Percentiles rank a stretch among this genome's conserved stretches.
phyloP scores from a whole-genome alignment of 2,888 invertebrate species.

The Drosophila anomelani region DNA sequence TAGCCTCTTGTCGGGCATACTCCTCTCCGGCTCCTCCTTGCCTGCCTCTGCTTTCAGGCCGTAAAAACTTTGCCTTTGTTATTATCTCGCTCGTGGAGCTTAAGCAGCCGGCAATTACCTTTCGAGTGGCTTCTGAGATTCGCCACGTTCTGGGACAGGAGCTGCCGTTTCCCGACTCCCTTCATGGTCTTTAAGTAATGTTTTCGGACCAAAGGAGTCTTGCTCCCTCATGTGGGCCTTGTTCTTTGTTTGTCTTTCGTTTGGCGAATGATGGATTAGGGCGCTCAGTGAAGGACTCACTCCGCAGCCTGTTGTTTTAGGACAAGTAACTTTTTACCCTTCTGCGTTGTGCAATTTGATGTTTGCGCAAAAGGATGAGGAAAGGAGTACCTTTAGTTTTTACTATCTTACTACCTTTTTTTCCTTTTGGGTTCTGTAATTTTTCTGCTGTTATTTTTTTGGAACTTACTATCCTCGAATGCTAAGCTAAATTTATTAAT shows the following conservation, averaged over 20 bases:
- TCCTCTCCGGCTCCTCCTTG: neutral
- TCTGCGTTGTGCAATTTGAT: slow-evolving; percentile 11
- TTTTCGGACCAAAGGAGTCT: slow-evolving; percentile 15
- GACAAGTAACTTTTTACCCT: slow-evolving; percentile 40
- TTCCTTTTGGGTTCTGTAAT: neutral
- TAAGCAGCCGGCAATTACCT: slow-evolving; percentile 76
- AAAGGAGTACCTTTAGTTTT: neutral
- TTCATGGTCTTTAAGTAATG: slow-evolving; percentile 45
- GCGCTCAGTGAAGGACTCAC: slow-evolving; percentile 24
- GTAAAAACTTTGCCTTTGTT: slow-evolving; percentile 74
- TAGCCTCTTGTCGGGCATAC: slow-evolving; percentile 26
- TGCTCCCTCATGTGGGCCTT: slow-evolving; percentile 28
- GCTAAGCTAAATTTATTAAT: neutral
- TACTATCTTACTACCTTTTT: neutral
- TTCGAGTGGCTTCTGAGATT: slow-evolving; percentile 75
- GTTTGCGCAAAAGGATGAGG: slow-evolving; percentile 1
- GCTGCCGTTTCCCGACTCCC: slow-evolving; percentile 12
- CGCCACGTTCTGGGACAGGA: slow-evolving; percentile 27
- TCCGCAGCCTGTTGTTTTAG: slow-evolving; percentile 39
- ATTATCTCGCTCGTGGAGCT: slow-evolving; percentile 67
- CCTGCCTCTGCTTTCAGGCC: slow-evolving; percentile 4
- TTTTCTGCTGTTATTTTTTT: neutral
- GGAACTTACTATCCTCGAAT: neutral
- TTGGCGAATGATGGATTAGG: slow-evolving; percentile 49
- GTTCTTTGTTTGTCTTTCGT: slow-evolving; percentile 37